Conservation (phyloP, 2,888 invertebrate species). For the Embidobia sp. region DNA sequence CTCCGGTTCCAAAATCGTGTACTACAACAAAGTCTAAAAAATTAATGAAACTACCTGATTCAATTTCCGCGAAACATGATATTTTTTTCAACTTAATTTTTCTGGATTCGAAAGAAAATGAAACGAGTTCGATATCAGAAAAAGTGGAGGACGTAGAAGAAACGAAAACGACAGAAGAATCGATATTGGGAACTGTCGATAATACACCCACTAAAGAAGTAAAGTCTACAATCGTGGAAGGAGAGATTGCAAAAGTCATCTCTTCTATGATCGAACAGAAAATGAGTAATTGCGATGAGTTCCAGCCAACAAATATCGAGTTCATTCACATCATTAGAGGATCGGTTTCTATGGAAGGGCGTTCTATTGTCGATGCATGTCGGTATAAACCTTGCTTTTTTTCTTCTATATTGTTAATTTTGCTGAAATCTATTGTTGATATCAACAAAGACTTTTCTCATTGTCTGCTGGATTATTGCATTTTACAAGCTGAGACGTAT, state of each 20-base stretch:
- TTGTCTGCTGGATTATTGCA: slow-evolving; percentile 71
- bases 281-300: slow-evolving; percentile 56
- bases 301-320: slow-evolving; percentile 67
- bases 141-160: not conserved
- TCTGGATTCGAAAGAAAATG: slow-evolving; percentile 46
- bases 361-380: slow-evolving; percentile 57
- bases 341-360: slow-evolving; percentile 65
- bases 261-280: not conserved
- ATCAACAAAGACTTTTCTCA: slow-evolving; percentile 66
- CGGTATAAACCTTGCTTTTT: slow-evolving; percentile 76
- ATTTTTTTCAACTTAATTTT: slow-evolving; percentile 75
- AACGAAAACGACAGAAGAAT: too few relatives aligned
- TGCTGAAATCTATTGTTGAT: slow-evolving; percentile 72
- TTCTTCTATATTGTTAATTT: slow-evolving; percentile 73
- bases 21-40: not conserved
- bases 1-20: slow-evolving; percentile 66
- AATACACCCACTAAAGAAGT: too few relatives aligned
- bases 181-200: too few relatives aligned
- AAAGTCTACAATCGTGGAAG: too few relatives aligned
- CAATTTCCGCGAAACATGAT: slow-evolving; percentile 72
- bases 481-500: slow-evolving; percentile 71
- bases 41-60: slow-evolving; percentile 1
- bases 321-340: slow-evolving; percentile 71
- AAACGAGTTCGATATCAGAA: too few relatives aligned
- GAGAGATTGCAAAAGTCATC: too few relatives aligned